Base-by-base conservation (phyloP, 2,888 invertebrate genomes). In the Nomada ferruginata region DNA sequence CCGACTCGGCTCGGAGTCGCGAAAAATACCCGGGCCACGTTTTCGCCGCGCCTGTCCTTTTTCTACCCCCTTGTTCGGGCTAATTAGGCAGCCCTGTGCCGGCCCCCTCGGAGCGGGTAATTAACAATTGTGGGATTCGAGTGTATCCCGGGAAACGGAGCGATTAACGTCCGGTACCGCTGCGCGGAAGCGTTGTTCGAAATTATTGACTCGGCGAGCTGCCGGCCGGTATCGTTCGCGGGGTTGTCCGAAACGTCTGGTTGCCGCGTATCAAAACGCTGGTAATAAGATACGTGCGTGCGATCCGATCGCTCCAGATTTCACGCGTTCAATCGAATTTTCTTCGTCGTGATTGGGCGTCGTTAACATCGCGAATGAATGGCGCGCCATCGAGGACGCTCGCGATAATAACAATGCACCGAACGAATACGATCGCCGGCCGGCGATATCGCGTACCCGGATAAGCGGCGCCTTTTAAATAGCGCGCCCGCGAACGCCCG, bases 91-190 rank as follows among this genome's bases (percentile, higher is more conserved):
- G 7, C 29, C 60, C 50, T 59, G n/a, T 20, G 60, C 36, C n/a
- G 29, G 23, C 50, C 50, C 47, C 60, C 47, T 52, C 52, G 70
- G 60, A 36, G 18, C 18, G 50, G 18, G 70, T 52, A 71, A 71
- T 71, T 71, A 71, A 71, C 70, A 71, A 71, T 71, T 7, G 60
- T 7, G 15, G 47, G 70, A 29, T 59, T 29, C 29, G 60, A 20
- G 44, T 15, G 47, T 20, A 15, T 29, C 13, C n/a, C 1, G 13
- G 60, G 61, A 71, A 71, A 71, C 70, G 60, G 36, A 1, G 10
- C 70, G 70, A 52, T 71, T 71, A 60, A 52, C 55, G 23, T 5
- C 53, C 57, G 29, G 7, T 3, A 20, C 15, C 18, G 29, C 0
- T 10, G 59, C 15, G 42, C 44, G 10, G 15, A 11, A 4, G 10